Base-by-base conservation (phyloP, 1,140 invertebrate species). In the Heliconius congener region DNA sequence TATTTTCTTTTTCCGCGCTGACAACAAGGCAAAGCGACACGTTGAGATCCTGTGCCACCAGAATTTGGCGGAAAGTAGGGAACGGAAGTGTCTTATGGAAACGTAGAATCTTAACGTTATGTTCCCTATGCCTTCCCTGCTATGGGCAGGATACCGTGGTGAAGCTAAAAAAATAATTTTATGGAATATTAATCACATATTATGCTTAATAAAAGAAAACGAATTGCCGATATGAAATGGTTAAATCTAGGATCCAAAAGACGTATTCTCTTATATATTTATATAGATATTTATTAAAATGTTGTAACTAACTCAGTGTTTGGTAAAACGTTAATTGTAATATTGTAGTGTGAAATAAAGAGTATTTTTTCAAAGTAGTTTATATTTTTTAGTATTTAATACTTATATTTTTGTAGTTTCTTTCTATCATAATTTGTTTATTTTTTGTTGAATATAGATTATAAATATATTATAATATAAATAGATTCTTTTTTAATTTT, bases 231-330 rank as follows among this genome's bases (percentile, higher is more conserved):
- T 4, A 16, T 46, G 3, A 46, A 46, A 16, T 46, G 13, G 16
- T 23, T n/a, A 27, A 13, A 66, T 66, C 9, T 27, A n/a, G 3
- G 3, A 66, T 66, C 60, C 60, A 30, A 66, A 66, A 66, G 23
- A 66, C 23, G 60, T 66, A 66, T 66, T 66, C 60, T 13, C 11
- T 27, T 66, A 66, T 66, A 66, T 27, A 66, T 66, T 27, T 66
- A 66, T 30, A 66, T 30, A 27, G 23, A 66, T 27, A 16, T 66
- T 13, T 66, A 52, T 19, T 18, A 18, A 52, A 52, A 6, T 52
- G 19, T 57, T n/a, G 19, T 57, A n/a, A 57, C 55, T 9, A 57
- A 57, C n/a, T 57, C 55, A 57, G n/a, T 30, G 23, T 66, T 66
- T 30, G 57, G 19, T 66, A 30, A 66, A 66, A 66, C 13, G 23